These are phyloP conservation scores for Apoda limacodes DNA, from an alignment of 2,888 invertebrate genomes.

Conservation along the genomic window DNA sequence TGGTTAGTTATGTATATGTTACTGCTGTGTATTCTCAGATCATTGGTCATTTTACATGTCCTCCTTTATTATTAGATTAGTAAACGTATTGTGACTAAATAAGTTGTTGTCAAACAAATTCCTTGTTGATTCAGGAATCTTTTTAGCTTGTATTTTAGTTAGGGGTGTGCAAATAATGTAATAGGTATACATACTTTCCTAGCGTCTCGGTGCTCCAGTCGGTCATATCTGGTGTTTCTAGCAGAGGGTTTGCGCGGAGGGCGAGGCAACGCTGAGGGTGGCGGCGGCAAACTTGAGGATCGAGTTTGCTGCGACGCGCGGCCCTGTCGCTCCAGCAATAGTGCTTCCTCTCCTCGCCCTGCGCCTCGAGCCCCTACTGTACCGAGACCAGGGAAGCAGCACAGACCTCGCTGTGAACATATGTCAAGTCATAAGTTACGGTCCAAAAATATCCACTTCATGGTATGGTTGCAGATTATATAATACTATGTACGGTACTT, in stretches of 20 bases:
- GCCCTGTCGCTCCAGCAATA: conserved; percentile 81
- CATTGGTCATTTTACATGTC: no score
- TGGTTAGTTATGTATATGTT: no score
- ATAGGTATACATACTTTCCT: conserved; percentile 37
- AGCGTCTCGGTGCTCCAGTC: conserved; percentile 61
- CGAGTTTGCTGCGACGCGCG: conserved; percentile 81
- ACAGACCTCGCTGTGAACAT: conserved; percentile 80
- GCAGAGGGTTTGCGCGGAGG: conserved; percentile 74
- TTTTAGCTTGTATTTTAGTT: no score
- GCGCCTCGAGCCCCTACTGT: conserved; percentile 52
- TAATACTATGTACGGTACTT: no score
- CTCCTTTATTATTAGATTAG: no score
- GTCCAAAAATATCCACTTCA: no score
- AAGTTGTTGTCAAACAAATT: no score
- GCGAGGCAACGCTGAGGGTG: conserved; percentile 78
- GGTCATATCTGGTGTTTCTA: conserved; percentile 74
- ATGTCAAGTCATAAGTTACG: no score
- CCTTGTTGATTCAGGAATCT: no score
- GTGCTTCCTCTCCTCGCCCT: conserved; percentile 75
- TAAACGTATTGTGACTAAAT: no score
- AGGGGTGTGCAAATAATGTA: neutral
- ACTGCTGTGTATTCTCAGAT: no score
- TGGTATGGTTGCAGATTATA: no score
- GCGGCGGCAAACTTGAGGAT: conserved; percentile 75
- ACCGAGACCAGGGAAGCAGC: conserved; percentile 78